Percentiles rank a stretch among this genome's conserved stretches.
These are phyloP conservation scores for Smutsia gigantea DNA, from an alignment of 2,797 vertebrate genomes.

Conservation along the genomic window DNA sequence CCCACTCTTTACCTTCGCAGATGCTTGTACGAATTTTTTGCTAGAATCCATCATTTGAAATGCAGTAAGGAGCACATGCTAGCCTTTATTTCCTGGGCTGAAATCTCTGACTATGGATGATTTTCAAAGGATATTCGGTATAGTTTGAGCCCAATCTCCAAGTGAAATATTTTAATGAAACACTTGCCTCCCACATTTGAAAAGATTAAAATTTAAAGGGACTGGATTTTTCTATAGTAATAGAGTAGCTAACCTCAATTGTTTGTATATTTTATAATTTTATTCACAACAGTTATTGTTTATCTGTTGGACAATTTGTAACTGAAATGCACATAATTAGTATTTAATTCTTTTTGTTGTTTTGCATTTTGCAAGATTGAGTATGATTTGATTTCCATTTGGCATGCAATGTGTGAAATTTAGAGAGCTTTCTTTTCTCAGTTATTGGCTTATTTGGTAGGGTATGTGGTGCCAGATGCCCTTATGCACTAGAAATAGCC, in stretches of 20 bases:
- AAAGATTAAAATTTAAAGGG: slow-evolving; percentile 30
- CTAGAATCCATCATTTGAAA: not conserved
- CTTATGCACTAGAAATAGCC: slow-evolving; percentile 62
- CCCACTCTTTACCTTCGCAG: not conserved
- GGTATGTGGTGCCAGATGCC: slow-evolving; percentile 68
- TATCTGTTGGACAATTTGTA: not conserved
- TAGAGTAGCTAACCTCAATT: not conserved
- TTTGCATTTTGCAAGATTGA: slow-evolving; percentile 65
- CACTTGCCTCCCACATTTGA: slow-evolving; percentile 29
- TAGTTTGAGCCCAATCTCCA: not conserved
- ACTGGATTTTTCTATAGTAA: not conserved
- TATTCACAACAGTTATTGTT: not conserved
- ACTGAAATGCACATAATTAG: slow-evolving; percentile 15
- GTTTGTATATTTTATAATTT: slow-evolving; percentile 27
- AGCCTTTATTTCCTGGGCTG: not conserved
- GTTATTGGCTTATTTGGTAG: slow-evolving; percentile 36
- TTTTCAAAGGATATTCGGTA: not conserved
- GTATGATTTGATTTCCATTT: slow-evolving; percentile 65
- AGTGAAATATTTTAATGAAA: slow-evolving; percentile 32
- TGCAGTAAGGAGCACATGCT: not conserved
- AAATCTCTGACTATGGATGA: not conserved
- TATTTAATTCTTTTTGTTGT: slow-evolving; percentile 53
- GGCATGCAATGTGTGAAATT: slow-evolving; percentile 43
- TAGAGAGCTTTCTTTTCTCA: slow-evolving; percentile 65
- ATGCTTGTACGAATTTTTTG: not conserved